Evolutionary conservation across 2,888 invertebrate species (phyloP).

Genomic region (Drosophila infuscata): DNA sequence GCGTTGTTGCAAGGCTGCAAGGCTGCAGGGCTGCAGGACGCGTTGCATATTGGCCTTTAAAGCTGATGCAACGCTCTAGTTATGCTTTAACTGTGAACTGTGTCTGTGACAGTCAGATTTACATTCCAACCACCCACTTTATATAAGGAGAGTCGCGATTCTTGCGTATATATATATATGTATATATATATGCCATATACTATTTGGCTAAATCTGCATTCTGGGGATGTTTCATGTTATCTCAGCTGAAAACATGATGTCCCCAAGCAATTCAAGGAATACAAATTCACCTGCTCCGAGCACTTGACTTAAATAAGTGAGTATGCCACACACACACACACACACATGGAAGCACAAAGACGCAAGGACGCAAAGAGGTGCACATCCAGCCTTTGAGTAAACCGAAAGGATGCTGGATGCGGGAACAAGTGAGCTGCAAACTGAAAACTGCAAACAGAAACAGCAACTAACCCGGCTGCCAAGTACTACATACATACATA

Average conservation of each 20-base stretch:
- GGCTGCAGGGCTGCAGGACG: background rate
- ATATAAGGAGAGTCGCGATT: background rate
- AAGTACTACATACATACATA: background rate
- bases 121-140: conserved; percentile 13
- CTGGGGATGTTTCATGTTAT: conserved; percentile 1
- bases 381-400: conserved; percentile 6
- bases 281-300: conserved; percentile 52
- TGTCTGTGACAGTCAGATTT: conserved; percentile 35
- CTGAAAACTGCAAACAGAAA: background rate
- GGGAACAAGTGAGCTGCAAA: conserved; percentile 1
- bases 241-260: conserved; percentile 15
- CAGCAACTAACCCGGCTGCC: conserved; percentile 5
- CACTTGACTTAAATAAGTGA: conserved; percentile 33
- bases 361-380: background rate
- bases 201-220: background rate
- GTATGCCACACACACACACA: background rate
- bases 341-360: background rate
- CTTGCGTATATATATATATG: background rate
- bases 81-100: conserved; percentile 14
- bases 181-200: background rate
- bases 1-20: background rate
- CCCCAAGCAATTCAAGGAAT: conserved; percentile 45
- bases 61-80: background rate
- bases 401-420: conserved; percentile 10
- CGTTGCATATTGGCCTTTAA: conserved; percentile 2